Evolutionary conservation across 2,797 vertebrate species (phyloP).

Genomic region (Typhlichthys eigenmanni): DNA sequence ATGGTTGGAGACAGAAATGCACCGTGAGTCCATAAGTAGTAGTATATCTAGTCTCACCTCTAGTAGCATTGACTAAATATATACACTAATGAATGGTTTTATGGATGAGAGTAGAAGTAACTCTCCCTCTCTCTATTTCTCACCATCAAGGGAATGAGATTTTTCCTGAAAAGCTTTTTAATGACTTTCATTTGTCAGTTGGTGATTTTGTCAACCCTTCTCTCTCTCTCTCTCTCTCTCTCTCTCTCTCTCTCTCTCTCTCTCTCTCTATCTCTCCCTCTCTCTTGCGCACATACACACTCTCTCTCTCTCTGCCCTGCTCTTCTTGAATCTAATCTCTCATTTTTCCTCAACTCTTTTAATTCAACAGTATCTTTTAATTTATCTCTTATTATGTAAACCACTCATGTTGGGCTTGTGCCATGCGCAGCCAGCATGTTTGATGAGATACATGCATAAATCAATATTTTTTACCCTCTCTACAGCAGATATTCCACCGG

Average conservation of each 20-base stretch:
- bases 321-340: constrained; percentile 48
- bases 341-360: constrained; percentile 57
- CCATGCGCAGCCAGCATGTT: constrained; percentile 51
- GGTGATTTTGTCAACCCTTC: constrained; percentile 51
- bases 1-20: too few relatives aligned
- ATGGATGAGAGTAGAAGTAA: constrained; percentile 12
- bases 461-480: constrained; percentile 65
- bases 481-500: constrained; percentile 58
- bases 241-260: constrained; percentile 20
- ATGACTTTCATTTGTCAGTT: constrained; percentile 59
- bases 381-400: constrained; percentile 75
- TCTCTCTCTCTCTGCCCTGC: constrained; percentile 25
- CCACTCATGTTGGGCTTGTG: constrained; percentile 60
- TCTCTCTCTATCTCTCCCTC: constrained; percentile 29
- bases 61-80: constrained; percentile 10
- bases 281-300: not conserved
- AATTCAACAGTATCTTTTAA: constrained; percentile 74
- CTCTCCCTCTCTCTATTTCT: constrained; percentile 20
- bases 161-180: constrained; percentile 56
- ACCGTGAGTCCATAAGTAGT: too few relatives aligned
- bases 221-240: constrained; percentile 19
- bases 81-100: constrained; percentile 28
- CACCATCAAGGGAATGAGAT: constrained; percentile 47
- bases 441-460: constrained; percentile 69
- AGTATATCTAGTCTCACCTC: too few relatives aligned